phyloP scores from a whole-genome alignment of 2,113 vertebrate species.

The Rhizomys pruinosus region DNA sequence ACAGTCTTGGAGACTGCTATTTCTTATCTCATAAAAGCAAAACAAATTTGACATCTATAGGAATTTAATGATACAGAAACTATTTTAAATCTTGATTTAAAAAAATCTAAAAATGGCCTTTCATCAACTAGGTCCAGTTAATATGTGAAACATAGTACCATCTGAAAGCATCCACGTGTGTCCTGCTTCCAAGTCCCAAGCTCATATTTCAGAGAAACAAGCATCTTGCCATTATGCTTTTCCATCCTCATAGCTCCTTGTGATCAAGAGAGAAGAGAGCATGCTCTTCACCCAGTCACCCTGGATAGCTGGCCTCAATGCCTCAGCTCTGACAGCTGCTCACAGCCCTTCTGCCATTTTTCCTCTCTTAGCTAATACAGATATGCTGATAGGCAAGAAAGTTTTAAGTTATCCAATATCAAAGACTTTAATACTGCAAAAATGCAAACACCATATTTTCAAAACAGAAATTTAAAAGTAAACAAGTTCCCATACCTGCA shows the following conservation, averaged over 20 bases:
- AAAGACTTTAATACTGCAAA: constrained; percentile 7
- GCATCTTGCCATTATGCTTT: background rate
- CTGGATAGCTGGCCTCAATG: background rate
- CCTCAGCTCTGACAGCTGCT: too few relatives aligned
- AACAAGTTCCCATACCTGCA: background rate
- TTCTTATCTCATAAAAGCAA: background rate
- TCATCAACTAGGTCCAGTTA: background rate
- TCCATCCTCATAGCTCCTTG: background rate
- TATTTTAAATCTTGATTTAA: background rate
- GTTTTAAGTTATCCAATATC: background rate
- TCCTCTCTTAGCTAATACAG: background rate
- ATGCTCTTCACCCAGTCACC: background rate
- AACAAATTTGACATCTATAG: background rate
- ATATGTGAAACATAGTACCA: background rate
- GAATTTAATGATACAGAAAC: background rate
- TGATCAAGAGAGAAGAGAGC: background rate
- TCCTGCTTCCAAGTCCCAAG: background rate
- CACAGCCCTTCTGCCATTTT: too few relatives aligned
- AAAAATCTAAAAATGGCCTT: constrained; percentile 1
- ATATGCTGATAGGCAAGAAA: background rate
- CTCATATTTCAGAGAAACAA: constrained; percentile 17
- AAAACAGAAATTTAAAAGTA: background rate
- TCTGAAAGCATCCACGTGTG: background rate
- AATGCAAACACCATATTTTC: background rate
- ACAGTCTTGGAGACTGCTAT: too few relatives aligned